These are phyloP conservation scores for Rhagophthalmus giganteus DNA, from an alignment of 2,888 invertebrate genomes.

Conservation along the genomic window DNA sequence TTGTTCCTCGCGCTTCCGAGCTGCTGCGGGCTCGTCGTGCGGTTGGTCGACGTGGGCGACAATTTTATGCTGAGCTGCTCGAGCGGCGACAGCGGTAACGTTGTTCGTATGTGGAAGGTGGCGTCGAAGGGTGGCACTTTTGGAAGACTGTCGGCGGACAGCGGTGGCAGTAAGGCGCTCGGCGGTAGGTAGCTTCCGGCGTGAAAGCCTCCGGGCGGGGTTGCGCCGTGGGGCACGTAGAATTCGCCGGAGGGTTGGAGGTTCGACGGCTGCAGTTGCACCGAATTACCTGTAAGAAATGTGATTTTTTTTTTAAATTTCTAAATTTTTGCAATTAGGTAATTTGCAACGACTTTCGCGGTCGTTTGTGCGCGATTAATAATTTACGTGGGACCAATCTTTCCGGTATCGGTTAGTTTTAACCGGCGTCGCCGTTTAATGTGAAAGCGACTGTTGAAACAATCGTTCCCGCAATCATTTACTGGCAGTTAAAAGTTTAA, in stretches of 20 bases:
- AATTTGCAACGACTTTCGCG: not conserved
- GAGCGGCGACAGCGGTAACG: constrained; percentile 48
- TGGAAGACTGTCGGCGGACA: constrained; percentile 57
- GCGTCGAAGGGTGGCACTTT: constrained; percentile 45
- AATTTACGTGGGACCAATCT: too few species aligned
- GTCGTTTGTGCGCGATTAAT: too few species aligned
- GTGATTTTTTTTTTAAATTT: constrained; percentile 23
- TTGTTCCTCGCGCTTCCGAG: constrained; percentile 15
- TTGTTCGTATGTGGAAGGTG: constrained; percentile 38
- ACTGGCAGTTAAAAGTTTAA: too few species aligned
- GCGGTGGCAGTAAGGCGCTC: constrained; percentile 61
- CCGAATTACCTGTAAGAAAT: constrained; percentile 54
- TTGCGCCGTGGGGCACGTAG: constrained; percentile 34
- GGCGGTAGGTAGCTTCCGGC: constrained; percentile 57
- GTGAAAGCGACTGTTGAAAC: too few species aligned
- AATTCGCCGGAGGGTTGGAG: constrained; percentile 38
- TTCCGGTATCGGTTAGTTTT: too few species aligned
- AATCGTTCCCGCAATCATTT: too few species aligned
- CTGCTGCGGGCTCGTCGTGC: constrained; percentile 60
- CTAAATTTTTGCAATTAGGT: not conserved
- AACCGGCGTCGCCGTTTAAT: too few species aligned
- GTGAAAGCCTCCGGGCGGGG: constrained; percentile 33
- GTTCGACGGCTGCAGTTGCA: constrained; percentile 47
- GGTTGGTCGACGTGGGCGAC: constrained; percentile 62
- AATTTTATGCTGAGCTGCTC: constrained; percentile 50